Conservation (phyloP, 2,113 vertebrate species). For the Plotosus lineatus region DNA sequence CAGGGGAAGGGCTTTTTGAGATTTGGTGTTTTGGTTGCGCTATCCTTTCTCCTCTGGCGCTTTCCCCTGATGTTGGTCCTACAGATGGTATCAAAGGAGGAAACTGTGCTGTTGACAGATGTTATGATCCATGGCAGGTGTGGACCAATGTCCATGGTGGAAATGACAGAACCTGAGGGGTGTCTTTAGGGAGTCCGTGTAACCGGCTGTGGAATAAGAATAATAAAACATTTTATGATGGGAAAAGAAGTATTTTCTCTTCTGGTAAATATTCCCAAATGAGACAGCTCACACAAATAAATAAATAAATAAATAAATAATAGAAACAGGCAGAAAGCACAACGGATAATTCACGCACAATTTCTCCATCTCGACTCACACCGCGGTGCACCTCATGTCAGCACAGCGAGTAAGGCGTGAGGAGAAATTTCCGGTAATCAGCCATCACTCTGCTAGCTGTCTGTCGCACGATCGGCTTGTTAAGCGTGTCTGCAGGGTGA, state of each 20-base stretch:
- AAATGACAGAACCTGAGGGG: no score
- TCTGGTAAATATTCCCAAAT: background rate
- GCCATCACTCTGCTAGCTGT: conserved; percentile 1
- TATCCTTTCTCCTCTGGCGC: no score
- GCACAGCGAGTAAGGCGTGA: background rate
- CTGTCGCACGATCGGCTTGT: conserved; percentile 12
- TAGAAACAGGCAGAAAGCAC: background rate
- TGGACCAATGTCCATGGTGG: no score
- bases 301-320: no score
- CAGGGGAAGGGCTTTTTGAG: no score
- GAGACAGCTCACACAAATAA: no score
- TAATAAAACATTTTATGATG: background rate
- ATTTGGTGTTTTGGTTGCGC: no score
- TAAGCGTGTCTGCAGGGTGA: background rate
- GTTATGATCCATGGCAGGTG: no score
- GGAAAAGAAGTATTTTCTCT: background rate
- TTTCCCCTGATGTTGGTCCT: no score
- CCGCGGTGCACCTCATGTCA: background rate
- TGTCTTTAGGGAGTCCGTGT: no score
- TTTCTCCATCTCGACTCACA: background rate
- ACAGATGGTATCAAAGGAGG: no score
- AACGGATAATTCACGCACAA: background rate
- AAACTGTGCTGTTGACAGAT: no score
- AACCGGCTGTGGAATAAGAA: background rate
- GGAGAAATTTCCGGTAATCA: conserved; percentile 27